phyloP scores from a whole-genome alignment of 2,888 invertebrate species.

The Stenolophus ochropezus region DNA sequence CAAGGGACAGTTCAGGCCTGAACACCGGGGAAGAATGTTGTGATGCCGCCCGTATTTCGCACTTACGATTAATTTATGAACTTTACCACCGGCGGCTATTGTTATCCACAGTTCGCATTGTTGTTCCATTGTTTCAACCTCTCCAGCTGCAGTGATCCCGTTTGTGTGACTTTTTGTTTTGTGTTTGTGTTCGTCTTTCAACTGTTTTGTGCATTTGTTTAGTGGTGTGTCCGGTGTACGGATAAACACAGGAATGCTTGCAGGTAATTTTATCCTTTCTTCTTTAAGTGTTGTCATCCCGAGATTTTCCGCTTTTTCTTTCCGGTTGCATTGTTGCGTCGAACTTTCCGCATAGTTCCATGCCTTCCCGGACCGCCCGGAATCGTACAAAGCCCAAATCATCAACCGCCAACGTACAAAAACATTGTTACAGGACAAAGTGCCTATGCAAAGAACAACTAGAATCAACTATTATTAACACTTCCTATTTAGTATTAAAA shows the following conservation, averaged over 20 bases:
- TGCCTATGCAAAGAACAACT: no score
- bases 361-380: not conserved
- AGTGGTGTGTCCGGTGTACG: conserved; percentile 56
- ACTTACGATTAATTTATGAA: conserved; percentile 55
- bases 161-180: conserved; percentile 54
- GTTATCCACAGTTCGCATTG: conserved; percentile 34
- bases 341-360: not conserved
- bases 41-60: conserved; percentile 68
- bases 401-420: no score
- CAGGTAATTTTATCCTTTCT: conserved; percentile 50
- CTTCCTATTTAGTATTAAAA: no score
- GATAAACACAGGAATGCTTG: conserved; percentile 59
- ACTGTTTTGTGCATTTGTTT: conserved; percentile 59
- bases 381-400: no score
- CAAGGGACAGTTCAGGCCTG: conserved; percentile 73
- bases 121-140: conserved; percentile 31
- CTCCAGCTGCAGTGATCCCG: not conserved
- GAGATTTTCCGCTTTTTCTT: not conserved
- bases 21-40: conserved; percentile 73
- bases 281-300: not conserved
- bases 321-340: not conserved
- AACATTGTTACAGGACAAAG: no score
- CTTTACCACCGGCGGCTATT: conserved; percentile 36
- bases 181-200: conserved; percentile 49
- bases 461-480: no score